Evolutionary conservation across 2,888 invertebrate species (phyloP).

Genomic region (Eurois occulta): DNA sequence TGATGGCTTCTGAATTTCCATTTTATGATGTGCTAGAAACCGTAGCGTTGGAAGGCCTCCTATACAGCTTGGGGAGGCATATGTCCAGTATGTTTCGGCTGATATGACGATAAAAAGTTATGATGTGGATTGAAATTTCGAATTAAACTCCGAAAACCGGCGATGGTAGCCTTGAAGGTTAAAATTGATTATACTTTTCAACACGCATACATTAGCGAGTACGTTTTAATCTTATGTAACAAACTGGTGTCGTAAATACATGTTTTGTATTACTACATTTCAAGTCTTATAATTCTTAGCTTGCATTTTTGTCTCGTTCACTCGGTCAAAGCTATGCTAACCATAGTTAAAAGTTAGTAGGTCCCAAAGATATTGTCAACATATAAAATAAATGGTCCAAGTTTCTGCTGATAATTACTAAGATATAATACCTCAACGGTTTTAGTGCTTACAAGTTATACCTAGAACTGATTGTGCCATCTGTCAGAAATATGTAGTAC

Average conservation of each 20-base stretch:
- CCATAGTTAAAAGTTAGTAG: neutral
- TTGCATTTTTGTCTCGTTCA: neutral
- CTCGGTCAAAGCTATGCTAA: too few species aligned
- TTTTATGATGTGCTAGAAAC: neutral
- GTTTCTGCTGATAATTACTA: constrained; percentile 81
- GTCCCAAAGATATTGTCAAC: constrained; percentile 66
- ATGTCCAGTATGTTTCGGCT: too few species aligned
- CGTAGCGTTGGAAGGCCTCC: neutral
- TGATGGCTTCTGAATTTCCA: neutral
- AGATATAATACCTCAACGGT: constrained; percentile 79
- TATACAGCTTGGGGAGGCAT: neutral
- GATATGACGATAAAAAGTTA: too few species aligned
- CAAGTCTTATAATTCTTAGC: neutral
- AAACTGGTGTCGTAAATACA: neutral
- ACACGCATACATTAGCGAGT: neutral
- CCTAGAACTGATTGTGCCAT: constrained; percentile 67
- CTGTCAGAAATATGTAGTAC: constrained; percentile 52
- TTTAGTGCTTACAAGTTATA: constrained; percentile 74
- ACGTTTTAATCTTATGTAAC: neutral
- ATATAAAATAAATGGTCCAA: constrained; percentile 74
- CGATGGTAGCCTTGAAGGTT: neutral
- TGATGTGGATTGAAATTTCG: neutral
- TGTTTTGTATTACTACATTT: neutral
- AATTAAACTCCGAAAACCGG: neutral
- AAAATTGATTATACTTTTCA: neutral